Percentiles rank a stretch among this genome's conserved stretches.
Conservation (phyloP, 2,113 vertebrate genomes). For the Eudyptes chrysolophus region DNA sequence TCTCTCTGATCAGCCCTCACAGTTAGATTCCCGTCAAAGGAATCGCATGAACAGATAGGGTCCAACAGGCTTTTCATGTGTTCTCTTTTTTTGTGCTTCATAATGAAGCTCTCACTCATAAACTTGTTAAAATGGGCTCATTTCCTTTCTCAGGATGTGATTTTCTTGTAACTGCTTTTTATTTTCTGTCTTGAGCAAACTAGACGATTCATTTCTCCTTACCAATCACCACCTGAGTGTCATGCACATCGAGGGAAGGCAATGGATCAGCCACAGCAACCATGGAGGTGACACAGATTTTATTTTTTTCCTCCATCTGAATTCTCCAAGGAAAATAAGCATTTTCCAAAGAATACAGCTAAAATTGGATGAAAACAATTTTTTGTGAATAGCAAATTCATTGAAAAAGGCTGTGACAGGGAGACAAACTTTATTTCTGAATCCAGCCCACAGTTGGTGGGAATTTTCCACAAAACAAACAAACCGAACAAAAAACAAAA, state of each 20-base stretch:
- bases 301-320: background rate
- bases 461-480: constrained; percentile 46
- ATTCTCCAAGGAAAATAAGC: background rate
- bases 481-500: constrained; percentile 16
- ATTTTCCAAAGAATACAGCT: background rate
- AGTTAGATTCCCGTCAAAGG: background rate
- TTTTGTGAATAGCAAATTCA: constrained; percentile 48
- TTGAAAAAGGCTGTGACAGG: constrained; percentile 32
- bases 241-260: background rate
- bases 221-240: background rate
- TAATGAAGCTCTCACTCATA: background rate
- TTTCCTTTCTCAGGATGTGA: background rate
- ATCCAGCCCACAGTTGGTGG: background rate
- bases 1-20: background rate
- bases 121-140: background rate
- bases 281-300: background rate
- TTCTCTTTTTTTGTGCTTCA: background rate
- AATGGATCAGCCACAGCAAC: background rate
- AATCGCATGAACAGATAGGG: background rate
- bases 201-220: background rate
- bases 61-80: background rate
- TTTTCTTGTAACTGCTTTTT: constrained; percentile 1
- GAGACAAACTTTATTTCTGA: background rate
- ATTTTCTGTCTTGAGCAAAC: background rate
- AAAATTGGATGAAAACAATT: background rate